Evolutionary conservation across 1,140 invertebrate genomes (phyloP).

Genomic region (Euwallacea fornicatus): DNA sequence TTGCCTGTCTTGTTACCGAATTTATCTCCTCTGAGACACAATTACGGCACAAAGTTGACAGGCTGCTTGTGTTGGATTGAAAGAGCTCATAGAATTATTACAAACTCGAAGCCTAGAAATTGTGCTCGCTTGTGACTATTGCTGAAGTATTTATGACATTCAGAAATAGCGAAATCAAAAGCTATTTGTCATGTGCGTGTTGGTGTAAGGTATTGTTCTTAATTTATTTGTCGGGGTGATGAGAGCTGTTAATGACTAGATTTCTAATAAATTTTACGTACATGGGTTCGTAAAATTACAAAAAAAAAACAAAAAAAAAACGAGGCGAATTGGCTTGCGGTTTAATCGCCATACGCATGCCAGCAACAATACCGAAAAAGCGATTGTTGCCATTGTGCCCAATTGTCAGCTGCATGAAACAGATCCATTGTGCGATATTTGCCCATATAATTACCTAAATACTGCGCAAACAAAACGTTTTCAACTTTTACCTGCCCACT

Average conservation of each 20-base stretch:
- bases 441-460: constrained; percentile 43
- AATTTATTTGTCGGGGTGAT: too few relatives aligned
- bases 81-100: constrained; percentile 19
- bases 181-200: constrained; percentile 13
- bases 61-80: constrained; percentile 18
- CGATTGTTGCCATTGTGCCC: constrained; percentile 32
- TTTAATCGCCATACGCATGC: too few relatives aligned
- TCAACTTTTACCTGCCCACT: constrained; percentile 42
- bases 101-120: constrained; percentile 19
- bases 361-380: constrained; percentile 2
- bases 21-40: constrained; percentile 36
- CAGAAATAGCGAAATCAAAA: neutral
- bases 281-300: too few relatives aligned
- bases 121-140: constrained; percentile 14
- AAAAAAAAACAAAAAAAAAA: too few relatives aligned
- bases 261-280: constrained; percentile 18
- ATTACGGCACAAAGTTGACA: constrained; percentile 26
- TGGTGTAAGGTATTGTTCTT: too few relatives aligned
- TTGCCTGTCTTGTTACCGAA: constrained; percentile 21
- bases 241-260: neutral
- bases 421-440: constrained; percentile 37
- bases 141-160: constrained; percentile 10
- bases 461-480: constrained; percentile 36
- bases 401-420: constrained; percentile 36
- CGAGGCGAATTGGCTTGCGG: too few relatives aligned